Evolutionary conservation across 1,140 invertebrate genomes (phyloP).

Genomic region (Micrasema longulum): DNA sequence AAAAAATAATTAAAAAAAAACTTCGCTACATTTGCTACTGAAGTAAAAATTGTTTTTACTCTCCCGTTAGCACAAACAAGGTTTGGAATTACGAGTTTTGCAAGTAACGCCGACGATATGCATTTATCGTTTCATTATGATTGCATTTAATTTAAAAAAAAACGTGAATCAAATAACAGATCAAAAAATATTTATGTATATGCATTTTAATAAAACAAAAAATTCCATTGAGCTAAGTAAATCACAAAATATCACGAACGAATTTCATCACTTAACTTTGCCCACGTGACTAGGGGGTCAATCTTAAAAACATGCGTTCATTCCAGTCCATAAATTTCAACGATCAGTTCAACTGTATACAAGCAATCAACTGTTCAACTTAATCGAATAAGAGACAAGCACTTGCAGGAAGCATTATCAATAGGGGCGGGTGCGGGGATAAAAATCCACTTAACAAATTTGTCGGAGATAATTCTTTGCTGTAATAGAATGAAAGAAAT

Average conservation of each 20-base stretch:
- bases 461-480: slow-evolving; percentile 54
- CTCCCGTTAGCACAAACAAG: too few relatives aligned
- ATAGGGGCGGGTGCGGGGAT: slow-evolving; percentile 44
- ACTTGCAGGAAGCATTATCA: not conserved
- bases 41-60: too few relatives aligned
- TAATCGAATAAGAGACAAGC: slow-evolving; percentile 45
- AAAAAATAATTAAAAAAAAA: too few relatives aligned
- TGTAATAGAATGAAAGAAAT: slow-evolving; percentile 45
- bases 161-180: too few relatives aligned
- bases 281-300: slow-evolving; percentile 26
- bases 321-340: slow-evolving; percentile 35
- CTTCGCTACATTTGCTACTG: too few relatives aligned
- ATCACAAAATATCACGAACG: slow-evolving; percentile 44
- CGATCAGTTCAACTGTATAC: slow-evolving; percentile 35
- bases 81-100: too few relatives aligned
- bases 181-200: too few relatives aligned
- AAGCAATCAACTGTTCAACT: slow-evolving; percentile 38
- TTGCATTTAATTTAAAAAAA: too few relatives aligned
- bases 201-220: too few relatives aligned
- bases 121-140: too few relatives aligned
- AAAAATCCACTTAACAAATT: slow-evolving; percentile 55
- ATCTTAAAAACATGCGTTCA: slow-evolving; percentile 45
- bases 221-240: slow-evolving; percentile 29
- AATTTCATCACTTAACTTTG: slow-evolving; percentile 53
- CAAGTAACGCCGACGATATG: too few relatives aligned